A percentile compares a stretch with the other conserved stretches of the same genome.
phyloP scores from a whole-genome alignment of 2,113 vertebrate species.

The Hemiscyllium ocellatum region DNA sequence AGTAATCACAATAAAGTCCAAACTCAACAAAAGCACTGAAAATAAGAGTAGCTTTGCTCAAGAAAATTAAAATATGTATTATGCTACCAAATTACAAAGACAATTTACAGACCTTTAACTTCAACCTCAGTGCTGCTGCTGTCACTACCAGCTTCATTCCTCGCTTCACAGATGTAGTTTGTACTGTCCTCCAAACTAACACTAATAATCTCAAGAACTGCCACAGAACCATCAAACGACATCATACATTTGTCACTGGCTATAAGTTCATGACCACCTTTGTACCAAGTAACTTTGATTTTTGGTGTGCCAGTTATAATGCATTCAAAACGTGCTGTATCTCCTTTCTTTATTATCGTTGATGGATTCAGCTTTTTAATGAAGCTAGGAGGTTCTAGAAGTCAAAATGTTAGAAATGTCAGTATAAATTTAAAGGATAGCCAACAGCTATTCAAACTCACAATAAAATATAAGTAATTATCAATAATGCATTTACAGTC shows the following conservation, averaged over 20 bases:
- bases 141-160: conserved; percentile 86
- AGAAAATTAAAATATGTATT: background rate
- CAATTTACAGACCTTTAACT: conserved; percentile 79
- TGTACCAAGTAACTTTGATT: conserved; percentile 85
- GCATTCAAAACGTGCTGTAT: conserved; percentile 67
- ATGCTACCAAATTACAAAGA: background rate
- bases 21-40: background rate
- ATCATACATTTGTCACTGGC: conserved; percentile 67
- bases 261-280: conserved; percentile 76
- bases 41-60: background rate
- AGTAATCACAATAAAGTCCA: conserved; percentile 45
- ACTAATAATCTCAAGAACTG: conserved; percentile 62
- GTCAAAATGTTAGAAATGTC: conserved; percentile 49
- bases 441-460: conserved; percentile 24
- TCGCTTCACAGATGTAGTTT: conserved; percentile 80
- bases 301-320: conserved; percentile 80
- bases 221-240: conserved; percentile 61
- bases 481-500: background rate
- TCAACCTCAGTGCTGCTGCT: conserved; percentile 75
- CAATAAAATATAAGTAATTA: background rate
- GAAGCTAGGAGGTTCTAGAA: conserved; percentile 84
- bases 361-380: conserved; percentile 75
- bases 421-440: background rate
- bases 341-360: conserved; percentile 70
- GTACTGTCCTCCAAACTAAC: conserved; percentile 72